phyloP scores from a whole-genome alignment of 2,113 vertebrate species.

The Gavia stellata region DNA sequence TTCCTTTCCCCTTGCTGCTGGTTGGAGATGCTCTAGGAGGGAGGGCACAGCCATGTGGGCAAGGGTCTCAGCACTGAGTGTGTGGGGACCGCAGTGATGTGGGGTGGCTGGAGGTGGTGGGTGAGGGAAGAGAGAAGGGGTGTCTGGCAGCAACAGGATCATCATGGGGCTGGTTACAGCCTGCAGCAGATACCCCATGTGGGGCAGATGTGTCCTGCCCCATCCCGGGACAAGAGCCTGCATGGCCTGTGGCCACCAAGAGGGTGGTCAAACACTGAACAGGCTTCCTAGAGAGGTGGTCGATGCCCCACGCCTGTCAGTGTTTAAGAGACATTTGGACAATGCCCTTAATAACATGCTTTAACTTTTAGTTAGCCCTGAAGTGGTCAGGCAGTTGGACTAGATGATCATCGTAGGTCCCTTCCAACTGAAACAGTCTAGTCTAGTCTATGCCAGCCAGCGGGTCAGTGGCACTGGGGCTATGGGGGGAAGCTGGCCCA shows the following conservation, averaged over 20 bases:
- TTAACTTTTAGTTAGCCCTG: not conserved
- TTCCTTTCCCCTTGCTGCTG: not conserved
- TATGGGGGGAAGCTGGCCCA: not conserved
- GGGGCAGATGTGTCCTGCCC: not conserved
- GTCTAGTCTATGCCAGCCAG: not conserved
- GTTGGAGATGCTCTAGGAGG: not conserved
- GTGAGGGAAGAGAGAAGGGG: not conserved
- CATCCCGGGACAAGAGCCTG: not conserved
- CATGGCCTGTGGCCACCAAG: rapidly evolving
- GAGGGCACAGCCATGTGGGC: not conserved
- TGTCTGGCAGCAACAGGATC: not conserved
- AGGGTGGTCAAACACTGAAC: not conserved
- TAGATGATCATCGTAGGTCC: not conserved
- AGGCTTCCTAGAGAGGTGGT: not conserved
- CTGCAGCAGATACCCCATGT: not conserved
- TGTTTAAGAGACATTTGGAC: not conserved
- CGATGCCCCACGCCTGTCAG: not conserved
- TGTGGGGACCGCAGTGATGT: not conserved
- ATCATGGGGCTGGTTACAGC: not conserved
- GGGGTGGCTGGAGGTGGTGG: not conserved
- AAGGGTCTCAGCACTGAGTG: not conserved
- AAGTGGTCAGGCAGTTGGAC: not conserved
- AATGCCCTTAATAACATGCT: not conserved
- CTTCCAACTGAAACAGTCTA: not conserved
- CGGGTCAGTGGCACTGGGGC: not conserved